Percentiles rank a stretch among this genome's conserved stretches.
These are phyloP conservation scores for Polyommatus icarus DNA, from an alignment of 2,888 invertebrate genomes.

Conservation along the genomic window DNA sequence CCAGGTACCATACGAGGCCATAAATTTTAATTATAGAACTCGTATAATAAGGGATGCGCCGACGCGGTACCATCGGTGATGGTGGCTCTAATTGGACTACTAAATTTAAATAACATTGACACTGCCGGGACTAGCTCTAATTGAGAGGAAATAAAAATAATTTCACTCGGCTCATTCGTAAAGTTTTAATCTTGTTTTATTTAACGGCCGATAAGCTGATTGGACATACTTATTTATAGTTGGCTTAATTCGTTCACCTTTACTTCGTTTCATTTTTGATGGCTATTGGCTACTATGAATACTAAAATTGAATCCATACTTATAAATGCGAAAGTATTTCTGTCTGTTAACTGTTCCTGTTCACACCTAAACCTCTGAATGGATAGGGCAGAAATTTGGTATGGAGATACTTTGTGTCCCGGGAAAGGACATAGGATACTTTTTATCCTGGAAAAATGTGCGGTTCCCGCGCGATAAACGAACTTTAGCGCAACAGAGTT, in stretches of 20 bases:
- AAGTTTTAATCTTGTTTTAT: slow-evolving; percentile 72
- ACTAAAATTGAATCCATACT: too few species aligned
- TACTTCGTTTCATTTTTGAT: slow-evolving; percentile 1
- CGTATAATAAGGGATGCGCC: slow-evolving; percentile 76
- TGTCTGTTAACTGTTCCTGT: too few species aligned
- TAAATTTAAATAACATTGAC: slow-evolving; percentile 80
- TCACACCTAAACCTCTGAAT: too few species aligned
- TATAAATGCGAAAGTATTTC: too few species aligned
- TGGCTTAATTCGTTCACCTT: slow-evolving; percentile 41
- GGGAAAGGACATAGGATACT: too few species aligned
- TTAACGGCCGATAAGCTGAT: slow-evolving; percentile 65
- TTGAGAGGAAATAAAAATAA: slow-evolving; percentile 79
- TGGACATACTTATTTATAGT: slow-evolving; percentile 66
- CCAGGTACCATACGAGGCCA: slow-evolving; percentile 52
- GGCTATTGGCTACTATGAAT: too few species aligned
- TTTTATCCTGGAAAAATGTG: too few species aligned
- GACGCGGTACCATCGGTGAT: slow-evolving; percentile 72
- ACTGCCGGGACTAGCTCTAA: slow-evolving; percentile 73
- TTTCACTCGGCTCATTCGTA: slow-evolving; percentile 78
- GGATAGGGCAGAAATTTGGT: too few species aligned
- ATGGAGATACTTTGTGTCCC: too few species aligned
- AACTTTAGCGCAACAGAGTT: too few species aligned
- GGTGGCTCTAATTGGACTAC: slow-evolving; percentile 77
- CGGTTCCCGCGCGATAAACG: too few species aligned
- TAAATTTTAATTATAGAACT: slow-evolving; percentile 77